A percentile compares a stretch with the other conserved stretches of the same genome.
Conservation (phyloP, 2,888 invertebrate genomes). For the Pyrrhosoma nymphula region DNA sequence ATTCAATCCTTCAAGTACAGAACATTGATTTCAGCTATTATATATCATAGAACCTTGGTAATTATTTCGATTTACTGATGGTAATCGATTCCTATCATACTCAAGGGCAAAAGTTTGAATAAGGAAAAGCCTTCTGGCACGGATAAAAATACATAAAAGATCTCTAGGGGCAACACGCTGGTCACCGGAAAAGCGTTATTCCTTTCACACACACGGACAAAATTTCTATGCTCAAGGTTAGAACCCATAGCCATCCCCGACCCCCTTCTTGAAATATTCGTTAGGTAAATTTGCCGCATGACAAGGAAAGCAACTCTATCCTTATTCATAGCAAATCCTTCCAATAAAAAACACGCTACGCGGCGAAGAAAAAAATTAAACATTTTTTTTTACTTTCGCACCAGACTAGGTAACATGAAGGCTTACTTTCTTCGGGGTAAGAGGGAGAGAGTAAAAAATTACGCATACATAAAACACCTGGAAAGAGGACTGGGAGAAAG, state of each 20-base stretch:
- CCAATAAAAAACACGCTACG: not conserved
- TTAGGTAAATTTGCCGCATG: not conserved
- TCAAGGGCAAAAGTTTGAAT: no score
- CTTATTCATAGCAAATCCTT: not conserved
- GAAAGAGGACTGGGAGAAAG: not conserved
- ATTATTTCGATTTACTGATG: no score
- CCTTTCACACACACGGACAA: not conserved
- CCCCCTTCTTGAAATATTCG: not conserved
- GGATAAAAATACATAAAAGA: no score
- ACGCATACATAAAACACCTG: not conserved
- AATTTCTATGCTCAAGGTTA: not conserved
- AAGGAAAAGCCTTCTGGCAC: no score
- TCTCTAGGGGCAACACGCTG: no score
- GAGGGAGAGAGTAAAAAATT: not conserved
- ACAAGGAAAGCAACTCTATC: not conserved
- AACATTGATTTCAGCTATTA: no score
- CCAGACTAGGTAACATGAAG: not conserved
- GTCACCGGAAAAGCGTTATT: no score
- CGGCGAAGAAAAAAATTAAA: not conserved
- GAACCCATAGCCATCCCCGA: not conserved
- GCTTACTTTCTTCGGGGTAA: not conserved
- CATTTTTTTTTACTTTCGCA: not conserved
- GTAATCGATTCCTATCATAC: no score
- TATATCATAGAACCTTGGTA: no score
- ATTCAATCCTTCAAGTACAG: no score